Percentiles rank a stretch among this genome's conserved stretches.
Conservation (phyloP, 1,140 invertebrate genomes). For the Drosophila suzukii region DNA sequence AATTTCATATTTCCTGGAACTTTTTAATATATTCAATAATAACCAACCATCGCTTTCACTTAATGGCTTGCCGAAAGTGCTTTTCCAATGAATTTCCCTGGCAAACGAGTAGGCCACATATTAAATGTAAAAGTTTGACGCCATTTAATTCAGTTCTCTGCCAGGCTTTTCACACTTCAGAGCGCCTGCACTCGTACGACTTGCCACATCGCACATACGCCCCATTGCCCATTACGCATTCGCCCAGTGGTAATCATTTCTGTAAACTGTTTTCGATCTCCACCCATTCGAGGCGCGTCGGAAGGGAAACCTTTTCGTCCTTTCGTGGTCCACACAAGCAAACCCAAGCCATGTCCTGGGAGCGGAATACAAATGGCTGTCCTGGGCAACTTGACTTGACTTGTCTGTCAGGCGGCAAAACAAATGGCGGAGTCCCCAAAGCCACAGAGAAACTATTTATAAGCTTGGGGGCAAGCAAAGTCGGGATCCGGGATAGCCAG, state of each 20-base stretch:
- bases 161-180: constrained; percentile 39
- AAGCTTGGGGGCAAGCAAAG: constrained; percentile 42
- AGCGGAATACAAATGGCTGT: constrained; percentile 38
- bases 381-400: constrained; percentile 58
- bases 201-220: constrained; percentile 65
- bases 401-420: constrained; percentile 63
- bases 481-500: background rate
- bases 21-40: constrained; percentile 13
- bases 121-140: constrained; percentile 27
- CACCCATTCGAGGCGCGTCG: constrained; percentile 51
- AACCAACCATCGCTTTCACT: background rate
- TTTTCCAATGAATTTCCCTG: constrained; percentile 24
- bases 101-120: constrained; percentile 23
- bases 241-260: constrained; percentile 74
- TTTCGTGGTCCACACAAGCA: constrained; percentile 13
- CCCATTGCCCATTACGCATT: constrained; percentile 74
- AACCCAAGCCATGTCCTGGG: constrained; percentile 5
- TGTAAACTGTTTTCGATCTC: constrained; percentile 79
- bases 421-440: constrained; percentile 58
- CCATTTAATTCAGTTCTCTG: constrained; percentile 45
- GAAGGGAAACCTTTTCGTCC: constrained; percentile 41
- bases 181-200: constrained; percentile 31
- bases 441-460: constrained; percentile 67
- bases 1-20: background rate
- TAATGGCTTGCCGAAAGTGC: background rate